Base-by-base conservation (phyloP, 2,888 invertebrate species). In the Mantis religiosa region DNA sequence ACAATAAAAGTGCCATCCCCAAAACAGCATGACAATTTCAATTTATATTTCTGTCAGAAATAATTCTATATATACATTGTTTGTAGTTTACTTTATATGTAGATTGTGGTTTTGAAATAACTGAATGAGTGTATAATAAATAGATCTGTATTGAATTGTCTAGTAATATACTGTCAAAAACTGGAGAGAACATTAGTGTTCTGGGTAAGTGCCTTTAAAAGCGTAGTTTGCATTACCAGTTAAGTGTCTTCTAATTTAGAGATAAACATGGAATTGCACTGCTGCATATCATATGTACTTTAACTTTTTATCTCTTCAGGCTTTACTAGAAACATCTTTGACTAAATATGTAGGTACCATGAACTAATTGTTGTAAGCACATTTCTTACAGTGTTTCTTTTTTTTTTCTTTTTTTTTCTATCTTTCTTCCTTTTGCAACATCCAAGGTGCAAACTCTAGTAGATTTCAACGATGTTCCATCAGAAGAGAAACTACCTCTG, bases 401-500 rank as follows among this genome's bases (percentile, higher is more conserved):
- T 88, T 90, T 87, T 89, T 47, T 88, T 83, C 88, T 87, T 87
- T 87, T 88, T 90, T 89, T 85, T 82, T 85, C 82, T 82, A 28
- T 28, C 30, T 28, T 81, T 34, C 28, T 71, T 87, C 81, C 82
- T 88, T 88, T 86, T 87, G 87, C 90, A 86, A 83, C 90, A 92
- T 20, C 54, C 54, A 94, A 96, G 96, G 96, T 96, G 95, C 96
- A 96, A 95, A 95, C 96, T 95, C 95, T 97, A 96, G 96, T 96
- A 96, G 97, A 97, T 95, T 97, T 96, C 96, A 97, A 96, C 95
- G 96, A 97, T 95, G 95, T 95, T 95, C 96, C 96, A 94, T 96
- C 96, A 94, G 97, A 97, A 96, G 97, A 97, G 95, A 97, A 97
- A 94, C 96, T 97, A 94, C 97, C 97, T 95, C 96, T 97, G 97